Conservation (phyloP, 2,797 vertebrate species). For the Melopsittacus undulatus region DNA sequence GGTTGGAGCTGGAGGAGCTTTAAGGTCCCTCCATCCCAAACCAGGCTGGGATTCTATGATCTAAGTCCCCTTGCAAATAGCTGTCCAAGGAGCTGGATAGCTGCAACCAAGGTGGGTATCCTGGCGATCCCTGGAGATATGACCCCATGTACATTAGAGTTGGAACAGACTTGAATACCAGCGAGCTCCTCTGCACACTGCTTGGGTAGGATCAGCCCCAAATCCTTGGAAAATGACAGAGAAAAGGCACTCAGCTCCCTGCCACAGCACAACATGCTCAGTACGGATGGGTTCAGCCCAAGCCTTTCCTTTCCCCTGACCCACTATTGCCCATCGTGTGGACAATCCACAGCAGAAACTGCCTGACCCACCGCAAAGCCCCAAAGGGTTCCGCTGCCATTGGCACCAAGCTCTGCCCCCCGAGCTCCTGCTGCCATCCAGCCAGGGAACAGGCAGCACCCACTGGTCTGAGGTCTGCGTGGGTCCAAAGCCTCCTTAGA, state of each 20-base stretch:
- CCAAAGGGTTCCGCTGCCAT: neutral
- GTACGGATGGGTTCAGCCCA: accelerated
- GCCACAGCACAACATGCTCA: neutral
- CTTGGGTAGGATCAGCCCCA: neutral
- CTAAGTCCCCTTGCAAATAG: neutral
- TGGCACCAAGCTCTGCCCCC: neutral
- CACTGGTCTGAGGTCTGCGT: neutral
- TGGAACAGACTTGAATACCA: neutral
- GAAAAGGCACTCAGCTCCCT: neutral
- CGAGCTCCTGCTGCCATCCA: neutral
- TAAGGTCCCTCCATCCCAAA: neutral
- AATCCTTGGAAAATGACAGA: neutral
- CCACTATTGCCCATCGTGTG: accelerated
- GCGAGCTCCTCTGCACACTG: neutral
- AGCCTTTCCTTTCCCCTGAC: neutral
- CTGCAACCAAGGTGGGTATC: neutral
- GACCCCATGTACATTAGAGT: neutral
- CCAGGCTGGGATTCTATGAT: neutral
- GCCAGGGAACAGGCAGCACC: neutral
- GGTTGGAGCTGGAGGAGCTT: neutral
- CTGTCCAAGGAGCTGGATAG: neutral
- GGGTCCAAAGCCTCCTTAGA: neutral
- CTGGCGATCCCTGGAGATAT: neutral
- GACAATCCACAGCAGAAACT: neutral
- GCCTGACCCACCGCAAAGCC: neutral